Percentiles rank a stretch among this genome's conserved stretches.
These are phyloP conservation scores for Mythimna loreyi DNA, from an alignment of 2,888 invertebrate species.

Conservation along the genomic window DNA sequence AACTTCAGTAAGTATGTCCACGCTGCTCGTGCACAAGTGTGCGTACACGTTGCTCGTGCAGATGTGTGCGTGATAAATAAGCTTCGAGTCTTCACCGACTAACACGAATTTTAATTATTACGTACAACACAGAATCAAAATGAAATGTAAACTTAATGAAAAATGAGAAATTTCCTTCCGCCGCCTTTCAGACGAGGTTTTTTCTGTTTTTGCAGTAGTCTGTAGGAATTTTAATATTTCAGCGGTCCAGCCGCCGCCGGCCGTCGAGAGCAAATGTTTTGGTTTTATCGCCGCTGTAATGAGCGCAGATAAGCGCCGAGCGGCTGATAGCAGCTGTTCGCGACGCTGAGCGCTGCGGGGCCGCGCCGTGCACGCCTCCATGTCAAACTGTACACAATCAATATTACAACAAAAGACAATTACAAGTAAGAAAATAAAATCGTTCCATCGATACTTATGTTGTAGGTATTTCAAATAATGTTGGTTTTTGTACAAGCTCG, in stretches of 20 bases:
- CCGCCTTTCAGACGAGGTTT: conserved; percentile 20
- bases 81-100: neutral
- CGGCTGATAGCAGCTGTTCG: conserved; percentile 49
- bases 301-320: conserved; percentile 56
- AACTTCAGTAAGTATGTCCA: neutral
- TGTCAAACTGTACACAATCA: conserved; percentile 1
- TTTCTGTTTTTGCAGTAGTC: conserved; percentile 31
- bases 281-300: conserved; percentile 52
- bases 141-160: conserved; percentile 56
- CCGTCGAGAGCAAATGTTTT: conserved; percentile 51
- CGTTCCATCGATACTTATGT: neutral
- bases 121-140: conserved; percentile 40
- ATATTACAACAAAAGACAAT: neutral
- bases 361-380: conserved; percentile 1
- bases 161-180: conserved; percentile 23
- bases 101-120: conserved; percentile 33
- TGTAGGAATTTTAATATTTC: conserved; percentile 53
- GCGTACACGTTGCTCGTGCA: neutral
- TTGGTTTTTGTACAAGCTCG: neutral
- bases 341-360: conserved; percentile 14
- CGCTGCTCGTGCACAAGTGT: neutral
- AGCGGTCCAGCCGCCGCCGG: conserved; percentile 35
- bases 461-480: neutral
- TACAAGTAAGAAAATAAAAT: neutral
- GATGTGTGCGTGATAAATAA: neutral